These are phyloP conservation scores for Sialia sialis DNA, from an alignment of 2,113 vertebrate genomes.

Conservation along the genomic window DNA sequence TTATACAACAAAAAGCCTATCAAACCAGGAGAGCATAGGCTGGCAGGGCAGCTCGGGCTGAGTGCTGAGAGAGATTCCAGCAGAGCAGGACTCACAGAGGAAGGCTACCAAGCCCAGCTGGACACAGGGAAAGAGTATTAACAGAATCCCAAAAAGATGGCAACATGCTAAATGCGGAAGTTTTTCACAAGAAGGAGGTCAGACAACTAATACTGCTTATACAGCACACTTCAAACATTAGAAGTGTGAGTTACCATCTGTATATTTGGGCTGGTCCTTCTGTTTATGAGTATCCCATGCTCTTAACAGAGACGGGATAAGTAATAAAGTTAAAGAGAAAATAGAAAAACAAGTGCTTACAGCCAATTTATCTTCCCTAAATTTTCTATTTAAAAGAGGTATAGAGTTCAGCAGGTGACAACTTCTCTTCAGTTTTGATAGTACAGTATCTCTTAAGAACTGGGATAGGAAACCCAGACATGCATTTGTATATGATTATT, in stretches of 20 bases:
- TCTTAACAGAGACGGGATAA: not conserved
- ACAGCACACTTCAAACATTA: not conserved
- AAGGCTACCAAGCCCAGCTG: not conserved
- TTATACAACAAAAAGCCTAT: not conserved
- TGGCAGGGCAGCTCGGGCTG: not conserved
- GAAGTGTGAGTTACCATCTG: not conserved
- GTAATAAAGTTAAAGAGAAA: not conserved
- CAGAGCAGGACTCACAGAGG: not conserved
- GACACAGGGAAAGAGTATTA: not conserved
- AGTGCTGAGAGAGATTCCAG: not conserved
- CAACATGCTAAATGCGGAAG: not conserved
- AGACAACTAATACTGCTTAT: not conserved
- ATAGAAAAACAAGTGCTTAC: not conserved
- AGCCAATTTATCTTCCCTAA: not conserved
- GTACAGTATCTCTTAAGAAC: constrained; percentile 66
- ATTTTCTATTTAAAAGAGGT: not conserved
- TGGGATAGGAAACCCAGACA: constrained; percentile 67
- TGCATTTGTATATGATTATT: not conserved
- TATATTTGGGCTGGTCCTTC: not conserved
- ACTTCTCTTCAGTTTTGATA: constrained; percentile 40
- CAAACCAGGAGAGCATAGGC: not conserved
- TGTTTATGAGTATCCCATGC: not conserved
- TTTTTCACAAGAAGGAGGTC: not conserved
- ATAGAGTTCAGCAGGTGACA: not conserved
- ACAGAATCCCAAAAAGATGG: not conserved